Evolutionary conservation across 2,888 invertebrate genomes (phyloP), one percentile per base, ranked within the genome.

Genomic region (Volucella bombylans): DNA sequence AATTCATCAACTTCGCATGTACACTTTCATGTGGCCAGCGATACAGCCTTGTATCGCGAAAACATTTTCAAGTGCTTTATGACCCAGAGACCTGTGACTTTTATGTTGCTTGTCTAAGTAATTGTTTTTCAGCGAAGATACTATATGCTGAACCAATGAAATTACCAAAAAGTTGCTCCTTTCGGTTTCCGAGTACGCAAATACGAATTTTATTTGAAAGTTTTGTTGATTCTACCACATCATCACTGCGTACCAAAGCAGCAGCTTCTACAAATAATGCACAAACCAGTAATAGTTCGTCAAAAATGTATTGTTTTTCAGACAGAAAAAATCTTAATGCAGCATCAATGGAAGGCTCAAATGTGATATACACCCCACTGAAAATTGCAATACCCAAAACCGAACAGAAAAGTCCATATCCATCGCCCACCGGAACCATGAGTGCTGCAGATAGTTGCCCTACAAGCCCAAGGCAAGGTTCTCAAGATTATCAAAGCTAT

Each of bases 371-470:
- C 87, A 90, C 92, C 82, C 92, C 92, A 86, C 88, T 92, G 73
- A 91, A 92, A 87, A 92, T 92, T 88, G 90, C 92, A 86, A 92
- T 92, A 90, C 92, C 92, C 79, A 92, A 92, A 88, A 90, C 90
- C 87, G 92, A 92, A 87, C 91, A 91, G 72, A 93, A 96, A 89
- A 98, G 98, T 91, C 98, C 98, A 43, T 96, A 97, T 90, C 96
- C 97, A 52, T 98, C 97, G 79, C 98, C 98, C 79, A 98, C 97
- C 82, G 97, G 94, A 87, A 96, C 96, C 88, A 96, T 96, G 91
- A 98, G 98, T 93, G 98, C 98, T 87, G 98, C 98, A 82, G 98
- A 99, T 92, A 98, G 98, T 89, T 99, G 98, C 93, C 98, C 98
- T 64, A 97, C 98, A 88, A 98, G 98, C 92, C 99, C 98, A 45